Evolutionary conservation across 2,888 invertebrate genomes (phyloP).

Genomic region (Oscheius myriophilus): DNA sequence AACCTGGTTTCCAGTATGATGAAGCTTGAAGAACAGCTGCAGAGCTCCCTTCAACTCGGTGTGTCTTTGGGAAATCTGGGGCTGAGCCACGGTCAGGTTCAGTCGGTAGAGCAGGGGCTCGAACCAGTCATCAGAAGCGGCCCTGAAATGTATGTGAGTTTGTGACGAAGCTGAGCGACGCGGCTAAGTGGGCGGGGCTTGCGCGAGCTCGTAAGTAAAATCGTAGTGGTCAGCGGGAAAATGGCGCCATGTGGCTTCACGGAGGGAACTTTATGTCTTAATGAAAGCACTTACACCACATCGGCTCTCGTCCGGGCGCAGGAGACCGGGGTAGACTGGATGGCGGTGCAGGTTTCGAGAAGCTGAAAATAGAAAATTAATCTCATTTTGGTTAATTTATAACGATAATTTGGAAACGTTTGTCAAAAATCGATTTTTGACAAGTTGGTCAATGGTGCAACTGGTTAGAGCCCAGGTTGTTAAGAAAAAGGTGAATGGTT

Average conservation of each 20-base stretch:
- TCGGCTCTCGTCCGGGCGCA: constrained; percentile 28
- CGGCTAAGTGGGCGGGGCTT: neutral
- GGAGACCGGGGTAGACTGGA: constrained; percentile 31
- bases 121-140: constrained; percentile 33
- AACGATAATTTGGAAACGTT: neutral
- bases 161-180: too few relatives aligned
- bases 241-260: constrained; percentile 7
- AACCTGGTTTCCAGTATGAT: constrained; percentile 37
- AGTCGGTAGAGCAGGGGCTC: constrained; percentile 41
- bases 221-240: neutral
- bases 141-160: constrained; percentile 15
- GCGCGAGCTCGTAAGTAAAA: neutral
- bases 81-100: constrained; percentile 41
- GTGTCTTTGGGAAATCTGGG: constrained; percentile 28
- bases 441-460: too few relatives aligned
- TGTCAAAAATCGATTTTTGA: too few relatives aligned
- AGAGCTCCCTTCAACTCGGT: constrained; percentile 39
- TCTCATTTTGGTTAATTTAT: neutral
- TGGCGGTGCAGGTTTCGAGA: constrained; percentile 36
- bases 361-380: constrained; percentile 30
- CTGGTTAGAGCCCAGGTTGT: too few relatives aligned
- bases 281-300: constrained; percentile 24
- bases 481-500: too few relatives aligned
- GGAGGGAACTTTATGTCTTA: neutral
- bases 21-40: constrained; percentile 36